These are phyloP conservation scores for Latrodectus geometricus DNA, from an alignment of 1,140 invertebrate genomes.

Conservation along the genomic window DNA sequence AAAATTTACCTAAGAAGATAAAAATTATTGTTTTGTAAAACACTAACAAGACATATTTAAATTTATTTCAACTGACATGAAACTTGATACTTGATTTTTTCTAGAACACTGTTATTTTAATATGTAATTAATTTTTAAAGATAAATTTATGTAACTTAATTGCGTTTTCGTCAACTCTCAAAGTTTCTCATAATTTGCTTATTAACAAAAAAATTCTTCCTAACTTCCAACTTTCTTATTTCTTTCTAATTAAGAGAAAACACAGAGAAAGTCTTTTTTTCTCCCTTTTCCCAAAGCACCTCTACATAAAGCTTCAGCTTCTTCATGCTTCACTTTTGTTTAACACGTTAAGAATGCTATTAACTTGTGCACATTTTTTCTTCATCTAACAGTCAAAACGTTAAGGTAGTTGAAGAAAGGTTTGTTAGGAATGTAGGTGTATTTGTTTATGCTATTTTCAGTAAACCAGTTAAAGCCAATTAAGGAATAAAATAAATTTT, in stretches of 20 bases:
- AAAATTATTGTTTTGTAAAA: too few species aligned
- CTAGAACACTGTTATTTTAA: neutral
- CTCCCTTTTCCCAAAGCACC: neutral
- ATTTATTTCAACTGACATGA: neutral
- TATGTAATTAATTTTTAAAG: neutral
- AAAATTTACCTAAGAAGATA: too few species aligned
- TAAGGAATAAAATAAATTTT: too few species aligned
- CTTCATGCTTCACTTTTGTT: neutral
- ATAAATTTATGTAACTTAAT: neutral
- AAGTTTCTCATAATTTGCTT: conserved; percentile 23
- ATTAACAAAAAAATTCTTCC: neutral
- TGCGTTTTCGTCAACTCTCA: conserved; percentile 7
- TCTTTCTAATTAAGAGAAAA: conserved; percentile 2
- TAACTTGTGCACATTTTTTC: conserved; percentile 17
- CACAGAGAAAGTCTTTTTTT: conserved; percentile 7
- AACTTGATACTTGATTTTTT: neutral
- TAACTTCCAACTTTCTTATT: neutral
- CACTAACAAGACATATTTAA: too few species aligned
- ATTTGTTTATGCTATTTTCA: neutral
- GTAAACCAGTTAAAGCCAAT: neutral
- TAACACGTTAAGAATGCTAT: conserved; percentile 31
- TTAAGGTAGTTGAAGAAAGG: neutral
- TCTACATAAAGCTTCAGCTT: neutral
- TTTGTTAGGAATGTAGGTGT: neutral
- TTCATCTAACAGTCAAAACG: neutral